Evolutionary conservation across 2,113 vertebrate genomes (phyloP).

Genomic region (Chionodraco myersi): DNA sequence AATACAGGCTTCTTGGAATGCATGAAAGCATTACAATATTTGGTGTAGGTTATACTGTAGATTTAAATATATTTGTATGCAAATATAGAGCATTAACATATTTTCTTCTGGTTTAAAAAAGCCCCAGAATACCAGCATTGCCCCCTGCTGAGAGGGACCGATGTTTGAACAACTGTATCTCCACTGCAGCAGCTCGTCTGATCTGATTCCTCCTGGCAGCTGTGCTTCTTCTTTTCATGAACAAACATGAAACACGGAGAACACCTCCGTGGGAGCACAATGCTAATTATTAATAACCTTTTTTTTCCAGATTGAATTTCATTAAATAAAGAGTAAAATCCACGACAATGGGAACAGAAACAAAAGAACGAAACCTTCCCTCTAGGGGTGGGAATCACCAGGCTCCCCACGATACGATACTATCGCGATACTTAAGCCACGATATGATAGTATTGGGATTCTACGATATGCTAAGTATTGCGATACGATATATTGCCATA

Average conservation of each 20-base stretch:
- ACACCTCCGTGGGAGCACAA: not conserved
- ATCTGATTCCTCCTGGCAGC: not conserved
- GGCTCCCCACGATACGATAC: no score
- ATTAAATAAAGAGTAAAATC: not conserved
- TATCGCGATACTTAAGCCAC: no score
- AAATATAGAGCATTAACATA: not conserved
- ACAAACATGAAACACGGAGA: conserved; percentile 2
- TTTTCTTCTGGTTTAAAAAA: not conserved
- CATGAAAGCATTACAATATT: not conserved
- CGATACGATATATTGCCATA: no score
- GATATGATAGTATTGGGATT: no score
- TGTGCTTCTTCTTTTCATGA: not conserved
- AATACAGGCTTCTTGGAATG: not conserved
- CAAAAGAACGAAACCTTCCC: not conserved
- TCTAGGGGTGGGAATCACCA: no score
- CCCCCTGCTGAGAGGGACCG: not conserved
- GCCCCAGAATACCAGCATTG: no score
- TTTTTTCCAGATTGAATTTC: conserved; percentile 3
- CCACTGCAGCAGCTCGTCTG: conserved; percentile 1
- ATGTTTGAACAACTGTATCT: not conserved
- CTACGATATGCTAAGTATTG: no score
- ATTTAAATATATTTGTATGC: no score
- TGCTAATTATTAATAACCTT: conserved; percentile 27
- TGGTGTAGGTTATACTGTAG: not conserved
- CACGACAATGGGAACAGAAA: not conserved